Evolutionary conservation across 2,113 vertebrate species (phyloP), one percentile per base, ranked within the genome.

Genomic region (Cettia cetti): DNA sequence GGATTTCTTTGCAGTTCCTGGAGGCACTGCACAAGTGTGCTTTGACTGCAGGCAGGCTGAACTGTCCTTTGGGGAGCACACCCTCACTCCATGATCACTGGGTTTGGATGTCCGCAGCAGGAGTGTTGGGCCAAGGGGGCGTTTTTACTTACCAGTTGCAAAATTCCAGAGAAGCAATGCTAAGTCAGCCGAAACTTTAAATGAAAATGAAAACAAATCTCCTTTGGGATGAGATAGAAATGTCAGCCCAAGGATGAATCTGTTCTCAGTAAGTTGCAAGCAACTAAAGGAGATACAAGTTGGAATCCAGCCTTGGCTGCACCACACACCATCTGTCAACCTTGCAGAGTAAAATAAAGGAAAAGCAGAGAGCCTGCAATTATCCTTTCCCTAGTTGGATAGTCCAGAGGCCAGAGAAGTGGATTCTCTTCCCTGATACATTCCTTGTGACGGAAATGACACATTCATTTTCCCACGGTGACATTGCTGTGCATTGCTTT

Each of bases 211-310:
- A 94, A 90, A 87, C 45, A 92, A 91, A 75, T 65, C 56, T 82
- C 90, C 78, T 92, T 93, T 93, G 94, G 82, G 87, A 87, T 77
- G 71, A 87, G 70, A 91, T 76, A 60, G 90, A 97, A 96, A 97
- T 95, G 95, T 95, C 94, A 97, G 82, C 78, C 82, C 84, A 88
- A 93, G 76, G 75, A 97, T 81, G 92, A 95, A 90, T 94, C 82
- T 90, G 91, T 90, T 96, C 95, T 93, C 71, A 93, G 82, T 74
- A 86, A 94, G 63, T 42, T 84, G 68, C 4, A 2, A 89, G 63
- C 42, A 10, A 87, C 78, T 3, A 5, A 82, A 86, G 78, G 82
- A 95, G 85, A 87, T 40, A 82, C 57, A 89, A 91, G 27, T 42
- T 95, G 94, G 89, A 97, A 95, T 89, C 33, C 66, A 89, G 93